Evolutionary conservation across 2,888 invertebrate genomes (phyloP).

Genomic region (Lottia scabra): DNA sequence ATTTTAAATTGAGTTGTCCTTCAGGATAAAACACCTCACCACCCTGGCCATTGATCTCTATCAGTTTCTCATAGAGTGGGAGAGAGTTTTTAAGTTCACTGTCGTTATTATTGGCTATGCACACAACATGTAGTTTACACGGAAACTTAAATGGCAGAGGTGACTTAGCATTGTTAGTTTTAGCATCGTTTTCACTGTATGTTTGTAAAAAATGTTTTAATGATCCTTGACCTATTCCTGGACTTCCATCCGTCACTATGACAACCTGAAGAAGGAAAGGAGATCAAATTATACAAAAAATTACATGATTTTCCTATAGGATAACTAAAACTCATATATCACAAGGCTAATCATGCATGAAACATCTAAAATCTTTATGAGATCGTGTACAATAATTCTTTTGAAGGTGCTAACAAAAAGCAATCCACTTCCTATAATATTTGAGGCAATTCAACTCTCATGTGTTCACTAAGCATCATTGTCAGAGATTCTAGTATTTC

Average conservation of each 20-base stretch:
- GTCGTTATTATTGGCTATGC: constrained; percentile 67
- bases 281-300: no score
- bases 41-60: constrained; percentile 78
- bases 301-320: no score
- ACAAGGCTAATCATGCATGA: no score
- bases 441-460: no score
- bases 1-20: constrained; percentile 51
- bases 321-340: no score
- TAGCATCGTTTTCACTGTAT: constrained; percentile 37
- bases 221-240: constrained; percentile 78
- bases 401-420: no score
- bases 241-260: constrained; percentile 82
- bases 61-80: constrained; percentile 83
- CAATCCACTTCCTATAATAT: no score
- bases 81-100: constrained; percentile 72
- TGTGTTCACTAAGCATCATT: no score
- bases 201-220: constrained; percentile 73
- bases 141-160: constrained; percentile 85
- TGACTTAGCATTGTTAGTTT: constrained; percentile 69
- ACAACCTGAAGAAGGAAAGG: constrained; percentile 72
- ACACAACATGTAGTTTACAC: constrained; percentile 78
- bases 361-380: no score
- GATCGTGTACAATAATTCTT: no score
- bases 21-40: constrained; percentile 70
- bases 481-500: no score